These are phyloP conservation scores for Microhierax caerulescens DNA, from an alignment of 2,797 vertebrate genomes.

Conservation along the genomic window DNA sequence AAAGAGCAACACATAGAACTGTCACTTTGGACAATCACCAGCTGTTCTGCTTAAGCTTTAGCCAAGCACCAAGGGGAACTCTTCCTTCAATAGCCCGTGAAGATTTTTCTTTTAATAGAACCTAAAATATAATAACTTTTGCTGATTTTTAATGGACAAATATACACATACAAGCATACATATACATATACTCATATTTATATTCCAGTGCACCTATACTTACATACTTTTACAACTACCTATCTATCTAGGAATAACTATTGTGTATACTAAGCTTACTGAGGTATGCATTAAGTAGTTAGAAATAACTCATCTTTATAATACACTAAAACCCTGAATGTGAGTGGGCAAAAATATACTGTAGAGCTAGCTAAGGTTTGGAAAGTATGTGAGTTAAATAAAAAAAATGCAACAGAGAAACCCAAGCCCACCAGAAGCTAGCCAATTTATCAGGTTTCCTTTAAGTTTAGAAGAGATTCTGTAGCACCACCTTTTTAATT, in stretches of 20 bases:
- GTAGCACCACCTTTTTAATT: background rate
- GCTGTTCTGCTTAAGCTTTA: conserved; percentile 1
- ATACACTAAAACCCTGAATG: background rate
- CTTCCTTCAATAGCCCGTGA: background rate
- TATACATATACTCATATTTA: background rate
- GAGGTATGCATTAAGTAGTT: background rate
- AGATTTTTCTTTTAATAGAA: background rate
- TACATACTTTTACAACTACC: background rate
- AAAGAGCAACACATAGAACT: background rate
- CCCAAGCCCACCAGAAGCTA: background rate
- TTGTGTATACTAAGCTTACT: background rate
- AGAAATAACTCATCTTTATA: background rate
- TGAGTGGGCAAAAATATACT: background rate
- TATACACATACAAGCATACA: background rate
- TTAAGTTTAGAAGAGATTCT: background rate
- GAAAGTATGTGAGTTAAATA: background rate
- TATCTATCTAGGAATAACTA: background rate
- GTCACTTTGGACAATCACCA: background rate
- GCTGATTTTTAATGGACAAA: background rate
- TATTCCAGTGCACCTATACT: background rate
- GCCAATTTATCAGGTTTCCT: background rate
- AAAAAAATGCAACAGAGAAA: background rate
- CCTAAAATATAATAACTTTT: background rate
- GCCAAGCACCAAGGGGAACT: background rate
- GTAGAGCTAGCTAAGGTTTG: background rate